Conservation (phyloP, 2,797 vertebrate species). For the Aeoliscus strigatus region DNA sequence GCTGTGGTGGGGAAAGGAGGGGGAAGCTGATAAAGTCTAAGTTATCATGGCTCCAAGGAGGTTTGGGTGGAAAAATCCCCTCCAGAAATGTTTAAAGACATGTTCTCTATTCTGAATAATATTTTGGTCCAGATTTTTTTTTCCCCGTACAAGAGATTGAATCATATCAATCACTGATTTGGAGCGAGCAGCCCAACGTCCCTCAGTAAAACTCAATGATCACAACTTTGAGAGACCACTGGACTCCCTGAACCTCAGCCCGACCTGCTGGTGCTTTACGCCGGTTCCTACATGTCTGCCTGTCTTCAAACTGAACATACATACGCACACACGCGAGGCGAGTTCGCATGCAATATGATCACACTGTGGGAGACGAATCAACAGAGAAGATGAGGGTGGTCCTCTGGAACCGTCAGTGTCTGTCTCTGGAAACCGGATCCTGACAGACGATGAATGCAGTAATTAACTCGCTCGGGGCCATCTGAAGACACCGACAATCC, state of each 20-base stretch:
- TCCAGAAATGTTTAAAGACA: too few species aligned
- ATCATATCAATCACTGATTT: too few species aligned
- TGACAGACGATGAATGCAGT: slow-evolving; percentile 50
- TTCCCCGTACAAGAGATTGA: too few species aligned
- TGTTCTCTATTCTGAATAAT: too few species aligned
- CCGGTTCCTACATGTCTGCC: slow-evolving; percentile 53
- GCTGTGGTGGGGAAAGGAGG: slow-evolving; percentile 12
- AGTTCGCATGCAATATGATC: slow-evolving; percentile 44
- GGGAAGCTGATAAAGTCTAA: slow-evolving; percentile 15
- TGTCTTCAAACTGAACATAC: slow-evolving; percentile 24
- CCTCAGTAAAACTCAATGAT: too few species aligned
- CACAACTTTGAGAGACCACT: slow-evolving; percentile 16
- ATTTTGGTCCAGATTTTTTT: too few species aligned
- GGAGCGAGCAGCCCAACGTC: too few species aligned
- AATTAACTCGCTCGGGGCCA: slow-evolving; percentile 61
- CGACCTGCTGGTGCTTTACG: slow-evolving; percentile 17
- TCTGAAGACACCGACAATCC: slow-evolving; percentile 64
- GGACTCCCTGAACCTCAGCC: slow-evolving; percentile 26
- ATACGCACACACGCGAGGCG: slow-evolving; percentile 13
- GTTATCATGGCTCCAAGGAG: slow-evolving; percentile 36
- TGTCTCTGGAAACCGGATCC: slow-evolving; percentile 64
- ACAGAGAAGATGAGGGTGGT: slow-evolving; percentile 57
- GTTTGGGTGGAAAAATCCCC: slow-evolving; percentile 26
- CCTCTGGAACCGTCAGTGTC: slow-evolving; percentile 59
- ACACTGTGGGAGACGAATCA: slow-evolving; percentile 32